Evolutionary conservation across 2,797 vertebrate genomes (phyloP).

Genomic region (Sorex maritimensis): DNA sequence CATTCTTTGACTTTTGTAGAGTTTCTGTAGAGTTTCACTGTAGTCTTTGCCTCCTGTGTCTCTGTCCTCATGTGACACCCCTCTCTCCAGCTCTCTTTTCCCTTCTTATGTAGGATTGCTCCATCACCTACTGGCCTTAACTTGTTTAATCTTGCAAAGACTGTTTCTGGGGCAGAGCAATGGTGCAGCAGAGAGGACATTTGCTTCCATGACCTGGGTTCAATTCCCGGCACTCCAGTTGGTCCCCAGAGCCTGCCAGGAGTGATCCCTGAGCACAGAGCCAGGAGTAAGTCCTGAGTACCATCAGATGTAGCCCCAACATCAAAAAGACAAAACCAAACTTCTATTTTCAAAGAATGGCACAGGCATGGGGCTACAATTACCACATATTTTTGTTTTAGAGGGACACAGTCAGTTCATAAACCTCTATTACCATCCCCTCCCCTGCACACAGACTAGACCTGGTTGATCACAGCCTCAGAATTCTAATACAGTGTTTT

Average conservation of each 20-base stretch:
- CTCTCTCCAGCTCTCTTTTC: neutral
- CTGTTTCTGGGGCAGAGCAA: no score
- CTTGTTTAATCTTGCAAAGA: slow-evolving; percentile 38
- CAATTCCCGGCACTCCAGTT: no score
- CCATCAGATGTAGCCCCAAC: no score
- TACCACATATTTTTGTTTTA: neutral
- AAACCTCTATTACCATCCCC: neutral
- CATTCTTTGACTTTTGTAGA: neutral
- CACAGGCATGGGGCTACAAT: neutral
- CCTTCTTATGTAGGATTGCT: no score
- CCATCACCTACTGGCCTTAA: neutral
- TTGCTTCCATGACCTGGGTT: no score
- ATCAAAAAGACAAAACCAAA: no score
- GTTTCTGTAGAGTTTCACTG: neutral
- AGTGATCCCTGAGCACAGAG: no score
- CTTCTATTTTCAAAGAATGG: slow-evolving; percentile 1
- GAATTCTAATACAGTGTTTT: neutral
- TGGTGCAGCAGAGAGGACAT: no score
- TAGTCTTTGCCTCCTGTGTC: neutral
- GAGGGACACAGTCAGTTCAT: neutral
- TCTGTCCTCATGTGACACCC: neutral
- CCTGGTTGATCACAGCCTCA: neutral
- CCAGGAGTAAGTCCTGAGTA: no score
- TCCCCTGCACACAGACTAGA: neutral
- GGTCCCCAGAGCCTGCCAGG: no score